Conservation (phyloP, 2,113 vertebrate genomes). For the Pseudopipra pipra region DNA sequence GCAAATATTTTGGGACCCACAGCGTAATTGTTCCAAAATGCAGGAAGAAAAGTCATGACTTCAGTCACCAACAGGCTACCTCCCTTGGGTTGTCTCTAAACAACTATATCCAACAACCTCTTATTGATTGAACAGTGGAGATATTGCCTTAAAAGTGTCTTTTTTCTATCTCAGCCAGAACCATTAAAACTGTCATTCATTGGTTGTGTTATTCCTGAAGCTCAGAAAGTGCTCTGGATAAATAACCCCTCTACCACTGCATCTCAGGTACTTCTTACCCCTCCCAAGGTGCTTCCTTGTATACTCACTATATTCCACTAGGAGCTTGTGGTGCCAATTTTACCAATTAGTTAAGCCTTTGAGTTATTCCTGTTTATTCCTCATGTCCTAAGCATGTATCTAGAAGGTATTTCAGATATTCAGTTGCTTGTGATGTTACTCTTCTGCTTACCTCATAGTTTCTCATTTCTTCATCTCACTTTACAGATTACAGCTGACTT, state of each 20-base stretch:
- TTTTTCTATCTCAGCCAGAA: background rate
- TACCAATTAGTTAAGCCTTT: background rate
- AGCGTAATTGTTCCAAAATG: background rate
- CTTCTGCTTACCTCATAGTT: background rate
- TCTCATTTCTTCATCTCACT: background rate
- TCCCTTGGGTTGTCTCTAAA: background rate
- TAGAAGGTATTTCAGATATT: background rate
- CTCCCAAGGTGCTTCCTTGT: background rate
- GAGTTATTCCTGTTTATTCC: background rate
- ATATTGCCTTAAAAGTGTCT: background rate
- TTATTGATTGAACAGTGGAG: background rate
- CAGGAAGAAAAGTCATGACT: background rate
- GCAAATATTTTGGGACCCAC: background rate
- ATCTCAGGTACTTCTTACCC: background rate
- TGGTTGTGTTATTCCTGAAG: background rate
- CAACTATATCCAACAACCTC: background rate
- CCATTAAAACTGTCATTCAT: background rate
- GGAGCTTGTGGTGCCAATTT: background rate
- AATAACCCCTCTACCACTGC: background rate
- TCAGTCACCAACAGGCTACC: background rate
- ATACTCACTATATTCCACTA: background rate
- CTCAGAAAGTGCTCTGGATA: background rate
- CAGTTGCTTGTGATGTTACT: background rate
- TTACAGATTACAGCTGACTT: background rate
- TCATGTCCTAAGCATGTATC: background rate